Base-by-base conservation (phyloP, 2,888 invertebrate genomes). In the Cremastinae sp. region DNA sequence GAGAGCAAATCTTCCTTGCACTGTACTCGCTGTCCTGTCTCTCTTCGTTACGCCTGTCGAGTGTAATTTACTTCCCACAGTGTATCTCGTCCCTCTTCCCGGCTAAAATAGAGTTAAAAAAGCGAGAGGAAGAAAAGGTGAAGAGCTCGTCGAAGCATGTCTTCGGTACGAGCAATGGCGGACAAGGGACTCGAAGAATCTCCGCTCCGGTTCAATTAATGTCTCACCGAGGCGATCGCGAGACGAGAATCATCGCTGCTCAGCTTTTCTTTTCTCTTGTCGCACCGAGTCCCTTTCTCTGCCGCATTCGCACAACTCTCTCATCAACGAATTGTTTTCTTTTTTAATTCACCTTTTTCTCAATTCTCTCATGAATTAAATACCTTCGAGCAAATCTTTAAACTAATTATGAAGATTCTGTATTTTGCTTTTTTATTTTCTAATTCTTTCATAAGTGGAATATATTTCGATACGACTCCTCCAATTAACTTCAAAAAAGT, bases 41-140 rank as follows among this genome's bases (percentile, higher is more conserved):
- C 45, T 58, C 65, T 51, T 59, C 75, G 70, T 75, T 75, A 75
- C 75, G 65, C 75, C 70, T 70, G 70, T 70, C 65, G 45, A 55
- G 70, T 75, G 64, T 70, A 58, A 70, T 70, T 75, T 65, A 75
- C 70, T 70, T 70, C 75, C 70, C 70, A 65, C 70, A 70, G 70
- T 75, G 74, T 65, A 5, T 22, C n/a, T n/a, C n/a, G 41, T 65
- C 72, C 43, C 20, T 1, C 12, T 45, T 5, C 1, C 45, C 5
- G 2, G 28, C 28, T 5, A 28, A 28, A 28, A 5, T 28, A 28
- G 28, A 28, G 28, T 28, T 28, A 28, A 28, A 39, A 39, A 12
- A 12, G 22, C n/a, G 1, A 20, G n/a, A 41, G 22, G 28, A 45
- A 53, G 47, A 37, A 53, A 58, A 59, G 64, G 35, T 51, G 65